Conservation (phyloP, 2,113 vertebrate species). For the Myrmecobius fasciatus region DNA sequence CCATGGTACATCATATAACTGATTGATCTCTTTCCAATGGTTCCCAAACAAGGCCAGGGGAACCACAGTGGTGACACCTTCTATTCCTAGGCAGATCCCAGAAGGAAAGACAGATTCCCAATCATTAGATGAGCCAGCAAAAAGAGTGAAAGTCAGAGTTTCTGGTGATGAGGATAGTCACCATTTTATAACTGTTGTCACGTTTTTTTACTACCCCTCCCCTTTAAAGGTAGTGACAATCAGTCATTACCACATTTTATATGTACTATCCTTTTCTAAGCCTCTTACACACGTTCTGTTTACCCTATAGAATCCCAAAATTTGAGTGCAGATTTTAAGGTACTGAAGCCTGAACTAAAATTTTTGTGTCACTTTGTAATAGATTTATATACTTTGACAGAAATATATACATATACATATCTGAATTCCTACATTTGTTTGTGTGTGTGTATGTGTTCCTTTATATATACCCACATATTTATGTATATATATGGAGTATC, state of each 20-base stretch:
- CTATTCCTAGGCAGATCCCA: constrained; percentile 5
- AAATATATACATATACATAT: not conserved
- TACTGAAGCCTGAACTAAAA: not conserved
- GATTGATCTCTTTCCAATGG: constrained; percentile 17
- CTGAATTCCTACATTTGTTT: not conserved
- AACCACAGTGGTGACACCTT: not conserved
- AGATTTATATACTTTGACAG: not conserved
- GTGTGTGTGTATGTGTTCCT: not conserved
- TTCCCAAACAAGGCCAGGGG: constrained; percentile 18
- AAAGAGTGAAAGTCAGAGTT: not conserved
- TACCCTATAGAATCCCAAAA: not conserved
- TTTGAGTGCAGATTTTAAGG: not conserved
- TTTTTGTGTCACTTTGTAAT: not conserved
- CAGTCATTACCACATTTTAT: not conserved
- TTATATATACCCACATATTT: not conserved
- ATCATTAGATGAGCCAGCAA: not conserved
- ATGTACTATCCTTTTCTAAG: not conserved
- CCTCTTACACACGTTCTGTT: not conserved
- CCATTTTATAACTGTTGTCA: not conserved
- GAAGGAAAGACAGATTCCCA: not conserved
- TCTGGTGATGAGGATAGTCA: not conserved
- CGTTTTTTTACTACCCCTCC: not conserved
- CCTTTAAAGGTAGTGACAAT: not conserved
- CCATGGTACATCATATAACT: not conserved
- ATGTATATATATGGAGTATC: not conserved